A percentile compares a stretch with the other conserved stretches of the same genome.
Evolutionary conservation across 2,888 invertebrate genomes (phyloP).

Genomic region (Agonopterix heracliana): DNA sequence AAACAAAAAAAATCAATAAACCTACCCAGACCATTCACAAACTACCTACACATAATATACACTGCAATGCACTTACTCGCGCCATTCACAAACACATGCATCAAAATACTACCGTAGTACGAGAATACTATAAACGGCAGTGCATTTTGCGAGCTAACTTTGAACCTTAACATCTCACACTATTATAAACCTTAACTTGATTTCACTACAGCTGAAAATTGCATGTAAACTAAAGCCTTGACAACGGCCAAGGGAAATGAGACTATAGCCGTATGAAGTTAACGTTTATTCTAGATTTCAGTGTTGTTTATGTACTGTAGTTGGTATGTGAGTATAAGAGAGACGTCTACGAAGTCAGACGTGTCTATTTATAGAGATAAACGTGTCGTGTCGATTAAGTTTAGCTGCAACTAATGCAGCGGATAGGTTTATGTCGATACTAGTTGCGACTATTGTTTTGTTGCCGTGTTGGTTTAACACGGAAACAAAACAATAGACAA

Average conservation of each 20-base stretch:
- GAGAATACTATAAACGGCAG: slow-evolving; percentile 68
- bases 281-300: no score
- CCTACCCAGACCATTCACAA: slow-evolving; percentile 52
- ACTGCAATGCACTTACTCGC: slow-evolving; percentile 30
- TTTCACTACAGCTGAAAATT: not conserved
- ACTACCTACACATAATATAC: slow-evolving; percentile 17
- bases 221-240: no score
- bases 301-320: no score
- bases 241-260: no score
- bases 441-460: slow-evolving; percentile 3
- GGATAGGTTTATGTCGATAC: slow-evolving; percentile 19
- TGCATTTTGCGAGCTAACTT: slow-evolving; percentile 63
- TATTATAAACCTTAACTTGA: slow-evolving; percentile 21
- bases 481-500: no score
- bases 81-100: slow-evolving; percentile 34
- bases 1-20: slow-evolving; percentile 46
- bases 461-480: no score
- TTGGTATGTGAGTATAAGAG: slow-evolving; percentile 9
- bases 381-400: slow-evolving; percentile 40
- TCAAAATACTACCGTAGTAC: slow-evolving; percentile 60
- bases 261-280: no score
- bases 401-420: slow-evolving; percentile 42
- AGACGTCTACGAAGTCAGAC: slow-evolving; percentile 64
- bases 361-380: slow-evolving; percentile 64
- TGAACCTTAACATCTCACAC: slow-evolving; percentile 35